Evolutionary conservation across 2,888 invertebrate species (phyloP), one percentile per base, ranked within the genome.

Genomic region (Oligia latruncula): DNA sequence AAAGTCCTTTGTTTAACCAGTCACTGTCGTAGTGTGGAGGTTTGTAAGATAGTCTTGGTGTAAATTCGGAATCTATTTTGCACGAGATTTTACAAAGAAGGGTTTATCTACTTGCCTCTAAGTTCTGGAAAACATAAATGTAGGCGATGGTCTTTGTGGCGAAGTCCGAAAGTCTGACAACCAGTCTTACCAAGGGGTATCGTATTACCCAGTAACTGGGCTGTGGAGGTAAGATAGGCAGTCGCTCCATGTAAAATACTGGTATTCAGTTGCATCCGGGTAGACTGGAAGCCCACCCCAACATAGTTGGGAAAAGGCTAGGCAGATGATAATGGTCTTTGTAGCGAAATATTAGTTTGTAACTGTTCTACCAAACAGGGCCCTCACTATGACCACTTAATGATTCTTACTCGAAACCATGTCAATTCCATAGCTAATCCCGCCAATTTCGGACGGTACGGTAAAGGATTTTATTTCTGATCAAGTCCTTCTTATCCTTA

Each of bases 11-110:
- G 80, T 74, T 68, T 68, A 46, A 17, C 23, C 20, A 68, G 68
- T 80, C n/a, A 17, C 70, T 66, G 55, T 23, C 1, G 20, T 29
- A 70, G 29, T 65, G 29, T 67, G 2, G 5, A 72, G 62, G 49
- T 43, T 13, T 68, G 66, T 77, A 55, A 67, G 60, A 62, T 68
- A 62, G 81, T 67, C 20, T 75, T 64, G 40, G 40, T 73, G 43
- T 68, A 46, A n/a, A 62, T 20, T 55, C 4, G 23, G 40, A 62
- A 81, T 67, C 23, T 71, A 62, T 77, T 81, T 81, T 77, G 52
- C 29, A 77, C 1, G 17, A 66, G 15, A 81, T 81, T 81, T 71
- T 46, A 29, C 15, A 40, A n/a, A 71, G 62, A 2, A 13, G 9
- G 80, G 74, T 64, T 80, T n/a, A 55, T 29, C 62, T 15, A 6